These are phyloP conservation scores for Collichthys lucidus DNA, from an alignment of 2,113 vertebrate species.

Conservation along the genomic window DNA sequence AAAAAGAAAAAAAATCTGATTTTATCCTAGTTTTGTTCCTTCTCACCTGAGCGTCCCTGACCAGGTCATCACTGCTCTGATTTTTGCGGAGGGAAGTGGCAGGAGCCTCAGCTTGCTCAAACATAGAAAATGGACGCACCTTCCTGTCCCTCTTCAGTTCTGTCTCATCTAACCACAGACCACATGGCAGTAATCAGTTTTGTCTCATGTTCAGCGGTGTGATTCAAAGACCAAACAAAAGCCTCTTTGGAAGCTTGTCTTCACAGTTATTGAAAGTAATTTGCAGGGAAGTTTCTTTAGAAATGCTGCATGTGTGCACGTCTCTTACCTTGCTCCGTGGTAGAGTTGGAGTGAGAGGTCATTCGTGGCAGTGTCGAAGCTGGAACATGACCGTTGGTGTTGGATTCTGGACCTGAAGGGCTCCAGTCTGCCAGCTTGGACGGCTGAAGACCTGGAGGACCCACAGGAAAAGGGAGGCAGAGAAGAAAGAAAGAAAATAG, in stretches of 20 bases:
- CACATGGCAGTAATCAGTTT: slow-evolving; percentile 21
- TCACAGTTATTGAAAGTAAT: background rate
- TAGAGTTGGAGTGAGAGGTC: slow-evolving; percentile 70
- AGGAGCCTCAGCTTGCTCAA: slow-evolving; percentile 88
- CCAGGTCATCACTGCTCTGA: slow-evolving; percentile 96
- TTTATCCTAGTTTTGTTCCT: background rate
- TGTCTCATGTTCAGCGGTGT: background rate
- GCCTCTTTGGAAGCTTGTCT: background rate
- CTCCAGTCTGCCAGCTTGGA: slow-evolving; percentile 85
- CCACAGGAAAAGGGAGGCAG: background rate
- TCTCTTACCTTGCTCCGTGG: slow-evolving; percentile 85
- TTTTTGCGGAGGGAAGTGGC: slow-evolving; percentile 90
- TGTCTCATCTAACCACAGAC: slow-evolving; percentile 79
- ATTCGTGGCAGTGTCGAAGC: slow-evolving; percentile 83
- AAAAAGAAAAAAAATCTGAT: background rate
- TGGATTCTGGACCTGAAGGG: slow-evolving; percentile 77
- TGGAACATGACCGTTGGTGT: slow-evolving; percentile 78
- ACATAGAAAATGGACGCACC: slow-evolving; percentile 93
- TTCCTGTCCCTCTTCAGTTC: slow-evolving; percentile 91
- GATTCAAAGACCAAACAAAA: background rate
- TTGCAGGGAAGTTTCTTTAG: background rate
- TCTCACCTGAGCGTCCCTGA: slow-evolving; percentile 91
- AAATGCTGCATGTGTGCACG: background rate
- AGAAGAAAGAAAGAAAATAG: background rate
- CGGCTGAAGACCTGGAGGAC: slow-evolving; percentile 62